phyloP scores from a whole-genome alignment of 2,797 vertebrate species.

The Myotis myotis region DNA sequence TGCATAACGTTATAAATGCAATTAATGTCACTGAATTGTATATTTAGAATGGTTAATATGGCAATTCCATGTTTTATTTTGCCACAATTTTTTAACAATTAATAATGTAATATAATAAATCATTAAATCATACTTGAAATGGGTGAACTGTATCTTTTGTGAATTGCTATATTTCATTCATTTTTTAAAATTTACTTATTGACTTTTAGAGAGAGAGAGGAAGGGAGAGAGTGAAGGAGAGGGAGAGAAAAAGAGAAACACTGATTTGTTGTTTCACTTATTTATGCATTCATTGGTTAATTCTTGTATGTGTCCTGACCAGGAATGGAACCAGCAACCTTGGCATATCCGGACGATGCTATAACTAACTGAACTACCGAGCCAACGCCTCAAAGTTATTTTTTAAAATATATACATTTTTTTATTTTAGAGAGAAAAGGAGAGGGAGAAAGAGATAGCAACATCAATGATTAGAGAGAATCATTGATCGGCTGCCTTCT shows the following conservation, averaged over 20 bases:
- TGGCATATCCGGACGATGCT: background rate
- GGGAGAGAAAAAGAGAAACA: background rate
- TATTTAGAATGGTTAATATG: background rate
- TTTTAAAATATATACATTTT: too few species aligned
- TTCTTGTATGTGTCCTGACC: background rate
- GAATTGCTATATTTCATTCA: background rate
- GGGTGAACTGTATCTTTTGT: background rate
- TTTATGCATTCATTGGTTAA: background rate
- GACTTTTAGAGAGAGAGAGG: background rate
- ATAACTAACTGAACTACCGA: background rate
- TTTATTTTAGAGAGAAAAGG: too few species aligned
- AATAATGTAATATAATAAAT: background rate
- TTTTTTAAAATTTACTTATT: background rate
- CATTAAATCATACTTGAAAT: background rate
- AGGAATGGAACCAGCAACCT: background rate
- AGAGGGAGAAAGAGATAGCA: too few species aligned
- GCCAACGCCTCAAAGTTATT: too few species aligned
- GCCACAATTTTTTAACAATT: background rate
- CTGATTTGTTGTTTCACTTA: background rate
- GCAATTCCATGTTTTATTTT: background rate
- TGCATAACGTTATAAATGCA: background rate
- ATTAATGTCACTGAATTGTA: background rate
- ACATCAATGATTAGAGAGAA: too few species aligned
- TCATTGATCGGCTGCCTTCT: too few species aligned
- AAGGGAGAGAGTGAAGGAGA: background rate